Percentiles rank a stretch among this genome's conserved stretches.
Evolutionary conservation across 2,888 invertebrate genomes (phyloP).

Genomic region (Automeris io): DNA sequence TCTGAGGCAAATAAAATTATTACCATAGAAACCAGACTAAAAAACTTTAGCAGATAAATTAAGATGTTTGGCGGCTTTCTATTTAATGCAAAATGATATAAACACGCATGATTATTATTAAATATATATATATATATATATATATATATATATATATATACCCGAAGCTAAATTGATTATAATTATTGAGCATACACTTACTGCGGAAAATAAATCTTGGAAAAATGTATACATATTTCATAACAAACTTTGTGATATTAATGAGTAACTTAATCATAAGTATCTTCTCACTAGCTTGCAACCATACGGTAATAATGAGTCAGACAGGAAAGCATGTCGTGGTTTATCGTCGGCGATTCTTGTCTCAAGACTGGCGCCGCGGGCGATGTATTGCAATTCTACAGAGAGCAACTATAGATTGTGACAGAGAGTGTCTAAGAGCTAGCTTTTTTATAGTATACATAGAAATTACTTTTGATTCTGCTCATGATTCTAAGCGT

Average conservation of each 20-base stretch:
- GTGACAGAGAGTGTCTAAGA: slow-evolving; percentile 21
- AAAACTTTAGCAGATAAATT: too few relatives aligned
- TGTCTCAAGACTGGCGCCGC: slow-evolving; percentile 31
- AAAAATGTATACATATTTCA: slow-evolving; percentile 25
- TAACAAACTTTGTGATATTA: slow-evolving; percentile 16
- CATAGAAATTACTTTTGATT: slow-evolving; percentile 24
- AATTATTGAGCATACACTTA: too few relatives aligned
- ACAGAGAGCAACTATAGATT: slow-evolving; percentile 22
- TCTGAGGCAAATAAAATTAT: too few relatives aligned
- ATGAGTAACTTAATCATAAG: background rate
- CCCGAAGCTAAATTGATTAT: too few relatives aligned
- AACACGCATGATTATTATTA: too few relatives aligned
- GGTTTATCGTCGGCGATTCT: slow-evolving; percentile 31
- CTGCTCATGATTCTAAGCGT: slow-evolving; percentile 17
- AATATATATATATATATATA: too few relatives aligned
- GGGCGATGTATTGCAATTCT: slow-evolving; percentile 40
- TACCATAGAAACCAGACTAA: too few relatives aligned
- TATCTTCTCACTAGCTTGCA: background rate
- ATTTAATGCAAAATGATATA: too few relatives aligned
- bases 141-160: too few relatives aligned
- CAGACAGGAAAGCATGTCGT: slow-evolving; percentile 33
- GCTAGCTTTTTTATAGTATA: too few relatives aligned
- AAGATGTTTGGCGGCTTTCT: too few relatives aligned
- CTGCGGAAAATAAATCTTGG: too few relatives aligned
- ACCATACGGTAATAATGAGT: slow-evolving; percentile 20